A percentile compares a stretch with the other conserved stretches of the same genome.
Evolutionary conservation across 2,113 vertebrate species (phyloP).

Genomic region (Glaucomys volans): DNA sequence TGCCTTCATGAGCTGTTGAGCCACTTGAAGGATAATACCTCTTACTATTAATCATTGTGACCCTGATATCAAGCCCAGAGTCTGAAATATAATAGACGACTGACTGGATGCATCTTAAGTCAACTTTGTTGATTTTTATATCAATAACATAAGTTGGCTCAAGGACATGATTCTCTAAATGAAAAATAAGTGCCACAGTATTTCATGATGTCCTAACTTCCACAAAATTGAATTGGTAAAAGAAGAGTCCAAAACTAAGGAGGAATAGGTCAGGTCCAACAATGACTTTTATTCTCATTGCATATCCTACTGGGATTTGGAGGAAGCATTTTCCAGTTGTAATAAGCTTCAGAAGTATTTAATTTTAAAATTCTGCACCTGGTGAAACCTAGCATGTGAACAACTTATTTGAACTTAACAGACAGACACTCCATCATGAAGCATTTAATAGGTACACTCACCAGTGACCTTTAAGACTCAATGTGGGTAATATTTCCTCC

Average conservation of each 20-base stretch:
- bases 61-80: background rate
- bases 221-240: background rate
- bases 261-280: background rate
- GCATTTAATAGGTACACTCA: slow-evolving; percentile 50
- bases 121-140: slow-evolving; percentile 9
- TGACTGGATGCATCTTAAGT: slow-evolving; percentile 19
- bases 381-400: slow-evolving; percentile 11
- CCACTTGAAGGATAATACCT: background rate
- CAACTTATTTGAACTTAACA: slow-evolving; percentile 60
- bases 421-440: slow-evolving; percentile 52
- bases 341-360: slow-evolving; percentile 42
- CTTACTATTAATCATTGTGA: background rate
- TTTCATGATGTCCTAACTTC: background rate
- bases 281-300: slow-evolving; percentile 4
- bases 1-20: background rate
- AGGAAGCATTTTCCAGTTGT: background rate
- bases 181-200: background rate
- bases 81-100: background rate
- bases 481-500: slow-evolving; percentile 42
- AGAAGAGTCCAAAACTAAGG: background rate
- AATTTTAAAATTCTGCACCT: slow-evolving; percentile 20
- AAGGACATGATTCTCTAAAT: slow-evolving; percentile 13
- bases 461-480: slow-evolving; percentile 59
- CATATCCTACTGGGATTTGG: background rate
- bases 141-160: background rate